A percentile compares a stretch with the other conserved stretches of the same genome.
These are phyloP conservation scores for Silurus aristotelis DNA, from an alignment of 2,797 vertebrate species.

Conservation along the genomic window DNA sequence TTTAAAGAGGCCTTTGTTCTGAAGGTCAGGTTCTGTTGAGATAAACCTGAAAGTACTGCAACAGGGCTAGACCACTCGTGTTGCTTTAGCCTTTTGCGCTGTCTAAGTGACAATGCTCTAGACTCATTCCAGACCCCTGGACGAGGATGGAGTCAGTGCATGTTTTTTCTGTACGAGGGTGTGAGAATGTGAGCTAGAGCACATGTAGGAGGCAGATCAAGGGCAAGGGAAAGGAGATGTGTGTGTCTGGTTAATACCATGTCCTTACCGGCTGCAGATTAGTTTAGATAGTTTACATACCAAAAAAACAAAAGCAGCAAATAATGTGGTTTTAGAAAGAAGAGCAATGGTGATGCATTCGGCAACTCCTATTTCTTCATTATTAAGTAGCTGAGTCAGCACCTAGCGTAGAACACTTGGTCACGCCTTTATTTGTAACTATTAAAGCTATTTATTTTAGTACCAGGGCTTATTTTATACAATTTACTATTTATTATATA, in stretches of 20 bases:
- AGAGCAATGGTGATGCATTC: not conserved
- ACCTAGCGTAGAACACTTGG: too few relatives aligned
- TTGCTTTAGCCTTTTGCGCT: constrained; percentile 11
- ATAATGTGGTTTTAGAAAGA: constrained; percentile 4
- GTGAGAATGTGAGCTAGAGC: constrained; percentile 18
- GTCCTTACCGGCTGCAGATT: not conserved
- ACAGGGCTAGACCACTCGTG: not conserved
- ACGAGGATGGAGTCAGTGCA: not conserved
- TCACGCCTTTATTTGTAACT: too few relatives aligned
- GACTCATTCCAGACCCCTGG: constrained; percentile 22
- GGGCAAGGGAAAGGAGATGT: not conserved
- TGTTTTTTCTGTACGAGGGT: constrained; percentile 29
- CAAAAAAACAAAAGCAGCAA: constrained; percentile 1
- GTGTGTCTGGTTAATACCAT: constrained; percentile 28
- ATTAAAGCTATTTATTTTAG: too few relatives aligned
- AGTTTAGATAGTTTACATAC: constrained; percentile 7
- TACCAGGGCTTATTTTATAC: too few relatives aligned
- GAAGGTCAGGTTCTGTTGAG: constrained; percentile 27
- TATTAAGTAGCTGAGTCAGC: not conserved
- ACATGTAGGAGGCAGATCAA: constrained; percentile 20
- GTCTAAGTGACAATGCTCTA: constrained; percentile 6
- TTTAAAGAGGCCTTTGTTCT: constrained; percentile 18
- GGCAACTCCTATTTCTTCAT: not conserved
- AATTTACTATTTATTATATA: too few relatives aligned
- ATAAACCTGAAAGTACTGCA: constrained; percentile 9